Evolutionary conservation across 2,888 invertebrate genomes (phyloP).

Genomic region (Eupithecia dodoneata): DNA sequence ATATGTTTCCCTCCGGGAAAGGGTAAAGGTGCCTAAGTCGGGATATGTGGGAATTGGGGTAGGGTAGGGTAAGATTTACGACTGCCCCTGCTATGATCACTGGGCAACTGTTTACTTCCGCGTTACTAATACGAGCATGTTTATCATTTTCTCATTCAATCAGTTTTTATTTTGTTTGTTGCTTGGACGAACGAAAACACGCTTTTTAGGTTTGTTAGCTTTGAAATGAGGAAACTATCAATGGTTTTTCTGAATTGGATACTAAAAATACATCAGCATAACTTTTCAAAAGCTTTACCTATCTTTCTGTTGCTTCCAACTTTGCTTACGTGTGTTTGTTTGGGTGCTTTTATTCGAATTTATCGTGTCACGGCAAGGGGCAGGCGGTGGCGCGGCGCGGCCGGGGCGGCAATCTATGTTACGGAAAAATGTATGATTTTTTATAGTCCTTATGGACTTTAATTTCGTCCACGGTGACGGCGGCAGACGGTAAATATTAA

Average conservation of each 20-base stretch:
- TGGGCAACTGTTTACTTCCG: constrained; percentile 39
- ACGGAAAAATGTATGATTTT: not conserved
- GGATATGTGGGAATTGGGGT: constrained; percentile 6
- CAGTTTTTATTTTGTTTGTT: not conserved
- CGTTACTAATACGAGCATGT: constrained; percentile 30
- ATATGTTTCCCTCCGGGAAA: constrained; percentile 27
- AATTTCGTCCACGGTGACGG: too few relatives aligned
- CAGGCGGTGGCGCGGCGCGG: too few relatives aligned
- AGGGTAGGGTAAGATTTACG: constrained; percentile 36
- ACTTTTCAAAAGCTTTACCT: not conserved
- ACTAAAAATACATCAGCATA: not conserved
- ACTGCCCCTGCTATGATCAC: constrained; percentile 37
- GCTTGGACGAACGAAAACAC: not conserved
- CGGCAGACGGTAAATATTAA: too few relatives aligned
- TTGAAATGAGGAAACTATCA: not conserved
- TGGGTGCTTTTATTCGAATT: not conserved
- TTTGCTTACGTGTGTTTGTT: not conserved
- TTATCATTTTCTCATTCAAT: constrained; percentile 7
- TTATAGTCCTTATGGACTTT: too few relatives aligned
- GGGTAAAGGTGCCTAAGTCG: constrained; percentile 1
- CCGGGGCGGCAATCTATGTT: not conserved
- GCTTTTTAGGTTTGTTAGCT: not conserved
- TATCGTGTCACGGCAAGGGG: not conserved
- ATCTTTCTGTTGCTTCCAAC: not conserved
- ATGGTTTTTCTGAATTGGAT: not conserved